phyloP scores from a whole-genome alignment of 1,140 invertebrate species.

The Megalopta genalis region DNA sequence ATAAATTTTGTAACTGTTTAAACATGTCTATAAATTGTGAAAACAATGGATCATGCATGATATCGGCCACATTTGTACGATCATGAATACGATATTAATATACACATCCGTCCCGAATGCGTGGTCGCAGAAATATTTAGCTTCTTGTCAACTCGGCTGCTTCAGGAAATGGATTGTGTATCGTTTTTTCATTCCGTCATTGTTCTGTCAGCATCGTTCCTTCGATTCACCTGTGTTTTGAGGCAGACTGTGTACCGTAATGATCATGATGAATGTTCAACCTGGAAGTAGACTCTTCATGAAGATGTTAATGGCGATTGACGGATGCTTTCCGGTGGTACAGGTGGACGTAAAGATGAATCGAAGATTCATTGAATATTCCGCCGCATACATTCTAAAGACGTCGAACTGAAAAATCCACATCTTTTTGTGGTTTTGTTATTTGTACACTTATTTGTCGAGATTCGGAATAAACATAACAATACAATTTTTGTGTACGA shows the following conservation, averaged over 20 bases:
- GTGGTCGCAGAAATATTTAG: slow-evolving; percentile 30
- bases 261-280: slow-evolving; percentile 53
- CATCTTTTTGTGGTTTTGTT: not conserved
- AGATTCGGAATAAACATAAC: rapidly evolving
- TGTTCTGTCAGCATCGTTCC: slow-evolving; percentile 38
- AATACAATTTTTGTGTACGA: not conserved
- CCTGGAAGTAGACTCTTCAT: slow-evolving; percentile 35
- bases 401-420: not conserved
- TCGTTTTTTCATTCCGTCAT: slow-evolving; percentile 32
- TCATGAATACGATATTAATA: slow-evolving; percentile 18
- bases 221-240: slow-evolving; percentile 49
- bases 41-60: too few relatives aligned
- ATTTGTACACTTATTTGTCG: not conserved
- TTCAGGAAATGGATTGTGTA: slow-evolving; percentile 36
- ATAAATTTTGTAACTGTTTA: too few relatives aligned
- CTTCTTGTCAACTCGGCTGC: slow-evolving; percentile 27
- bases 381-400: not conserved
- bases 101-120: slow-evolving; percentile 1
- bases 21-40: too few relatives aligned
- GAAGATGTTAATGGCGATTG: slow-evolving; percentile 42
- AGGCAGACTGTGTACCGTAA: slow-evolving; percentile 38
- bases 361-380: slow-evolving; percentile 37
- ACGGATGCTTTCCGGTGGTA: slow-evolving; percentile 15
- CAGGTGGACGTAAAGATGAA: slow-evolving; percentile 15
- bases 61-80: too few relatives aligned